Conservation (phyloP, 2,797 vertebrate genomes). For the Euphonia xanthogaster region DNA sequence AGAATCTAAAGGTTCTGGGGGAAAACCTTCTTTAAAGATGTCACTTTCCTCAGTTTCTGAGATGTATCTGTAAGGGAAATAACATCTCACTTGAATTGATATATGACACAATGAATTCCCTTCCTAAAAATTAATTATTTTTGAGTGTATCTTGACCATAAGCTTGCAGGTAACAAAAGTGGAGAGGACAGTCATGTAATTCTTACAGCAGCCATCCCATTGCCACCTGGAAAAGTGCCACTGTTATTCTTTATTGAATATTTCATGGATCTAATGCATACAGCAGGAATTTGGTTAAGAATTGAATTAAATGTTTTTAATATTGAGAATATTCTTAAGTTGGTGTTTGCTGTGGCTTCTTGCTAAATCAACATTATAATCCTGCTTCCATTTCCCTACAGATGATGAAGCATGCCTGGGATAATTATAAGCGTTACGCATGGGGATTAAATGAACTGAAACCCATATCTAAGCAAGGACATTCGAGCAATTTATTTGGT, state of each 20-base stretch:
- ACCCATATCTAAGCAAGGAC: slow-evolving; percentile 93
- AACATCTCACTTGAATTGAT: not conserved
- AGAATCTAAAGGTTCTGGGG: not conserved
- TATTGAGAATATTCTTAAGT: slow-evolving; percentile 14
- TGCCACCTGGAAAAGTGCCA: not conserved
- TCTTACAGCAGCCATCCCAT: not conserved
- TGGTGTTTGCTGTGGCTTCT: slow-evolving; percentile 39
- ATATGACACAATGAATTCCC: not conserved
- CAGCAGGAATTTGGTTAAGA: slow-evolving; percentile 1
- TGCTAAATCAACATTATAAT: slow-evolving; percentile 65
- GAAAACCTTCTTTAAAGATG: not conserved
- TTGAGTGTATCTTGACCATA: not conserved
- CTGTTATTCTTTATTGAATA: not conserved
- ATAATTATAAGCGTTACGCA: slow-evolving; percentile 92
- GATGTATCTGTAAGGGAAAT: not conserved
- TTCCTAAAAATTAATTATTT: not conserved
- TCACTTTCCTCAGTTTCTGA: not conserved
- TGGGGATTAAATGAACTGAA: slow-evolving; percentile 98
- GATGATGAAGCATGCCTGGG: slow-evolving; percentile 99
- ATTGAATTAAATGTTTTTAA: slow-evolving; percentile 31
- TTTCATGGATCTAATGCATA: not conserved
- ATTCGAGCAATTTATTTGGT: slow-evolving; percentile 99
- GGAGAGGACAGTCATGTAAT: not conserved
- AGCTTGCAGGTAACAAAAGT: not conserved
- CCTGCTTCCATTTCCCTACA: slow-evolving; percentile 73